These are phyloP conservation scores for Ceratina calcarata DNA, from an alignment of 1,140 invertebrate genomes.

Conservation along the genomic window DNA sequence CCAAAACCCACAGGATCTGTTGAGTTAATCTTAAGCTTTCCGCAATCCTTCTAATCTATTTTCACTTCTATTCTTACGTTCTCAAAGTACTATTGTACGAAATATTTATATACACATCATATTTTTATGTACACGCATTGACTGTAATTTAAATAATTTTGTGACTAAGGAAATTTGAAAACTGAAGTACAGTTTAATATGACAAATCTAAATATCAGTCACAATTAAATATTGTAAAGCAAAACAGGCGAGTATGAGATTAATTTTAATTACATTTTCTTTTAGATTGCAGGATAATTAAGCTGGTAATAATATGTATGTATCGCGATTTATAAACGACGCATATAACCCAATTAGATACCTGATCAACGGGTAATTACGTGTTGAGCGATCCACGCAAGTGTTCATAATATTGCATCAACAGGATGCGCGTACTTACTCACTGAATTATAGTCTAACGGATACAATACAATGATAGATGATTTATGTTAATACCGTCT, in stretches of 20 bases:
- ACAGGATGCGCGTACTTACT: conserved; percentile 13
- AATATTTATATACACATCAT: not conserved
- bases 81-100: not conserved
- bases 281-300: not conserved
- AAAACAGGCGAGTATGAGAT: no score
- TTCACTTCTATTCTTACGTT: not conserved
- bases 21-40: not conserved
- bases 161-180: no score
- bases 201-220: no score
- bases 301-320: not conserved
- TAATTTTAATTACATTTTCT: not conserved
- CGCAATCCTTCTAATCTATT: not conserved
- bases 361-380: not conserved
- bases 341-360: conserved; percentile 20
- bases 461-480: conserved; percentile 67
- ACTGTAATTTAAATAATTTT: no score
- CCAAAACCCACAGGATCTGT: not conserved
- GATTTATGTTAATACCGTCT: conserved; percentile 72
- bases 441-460: conserved; percentile 35
- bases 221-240: no score
- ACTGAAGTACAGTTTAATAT: no score
- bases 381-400: conserved; percentile 19
- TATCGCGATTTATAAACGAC: not conserved
- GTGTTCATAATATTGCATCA: conserved; percentile 40
- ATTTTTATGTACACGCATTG: not conserved